Percentiles rank a stretch among this genome's conserved stretches.
These are phyloP conservation scores for Drosophila paulistorum DNA, from an alignment of 1,140 invertebrate genomes.

Conservation along the genomic window DNA sequence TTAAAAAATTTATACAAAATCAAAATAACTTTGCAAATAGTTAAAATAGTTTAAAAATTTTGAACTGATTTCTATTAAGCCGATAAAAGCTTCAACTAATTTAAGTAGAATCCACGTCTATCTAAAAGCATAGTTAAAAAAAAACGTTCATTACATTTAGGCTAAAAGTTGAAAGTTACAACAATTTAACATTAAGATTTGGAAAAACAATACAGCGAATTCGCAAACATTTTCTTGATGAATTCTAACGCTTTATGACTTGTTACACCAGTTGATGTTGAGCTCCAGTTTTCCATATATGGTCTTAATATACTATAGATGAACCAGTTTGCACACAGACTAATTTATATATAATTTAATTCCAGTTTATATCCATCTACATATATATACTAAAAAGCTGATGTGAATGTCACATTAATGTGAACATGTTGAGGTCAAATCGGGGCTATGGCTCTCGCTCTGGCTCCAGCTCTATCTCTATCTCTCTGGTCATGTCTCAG, in stretches of 20 bases:
- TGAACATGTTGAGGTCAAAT: slow-evolving; percentile 56
- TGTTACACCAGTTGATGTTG: slow-evolving; percentile 11
- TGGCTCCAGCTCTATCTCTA: slow-evolving; percentile 11
- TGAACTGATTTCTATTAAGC: no score
- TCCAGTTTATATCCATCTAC: slow-evolving; percentile 30
- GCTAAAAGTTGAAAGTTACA: not conserved
- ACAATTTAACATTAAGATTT: not conserved
- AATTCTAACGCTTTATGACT: not conserved
- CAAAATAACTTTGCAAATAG: no score
- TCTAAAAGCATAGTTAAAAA: no score
- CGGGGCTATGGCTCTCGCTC: slow-evolving; percentile 30
- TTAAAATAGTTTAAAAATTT: no score
- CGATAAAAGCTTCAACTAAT: no score
- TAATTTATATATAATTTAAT: slow-evolving; percentile 50
- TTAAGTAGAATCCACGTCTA: no score
- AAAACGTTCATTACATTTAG: not conserved
- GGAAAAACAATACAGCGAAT: slow-evolving; percentile 24
- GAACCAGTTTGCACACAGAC: slow-evolving; percentile 36
- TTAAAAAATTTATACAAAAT: no score
- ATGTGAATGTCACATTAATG: slow-evolving; percentile 59
- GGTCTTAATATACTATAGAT: slow-evolving; percentile 30
- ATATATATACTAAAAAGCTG: slow-evolving; percentile 27
- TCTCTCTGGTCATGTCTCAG: slow-evolving; percentile 39
- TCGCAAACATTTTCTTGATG: not conserved
- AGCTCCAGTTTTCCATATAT: slow-evolving; percentile 47